These are phyloP conservation scores for Epizoanthus ramosus DNA, from an alignment of 92 coral and sea anemone species.

Conservation along the genomic window DNA sequence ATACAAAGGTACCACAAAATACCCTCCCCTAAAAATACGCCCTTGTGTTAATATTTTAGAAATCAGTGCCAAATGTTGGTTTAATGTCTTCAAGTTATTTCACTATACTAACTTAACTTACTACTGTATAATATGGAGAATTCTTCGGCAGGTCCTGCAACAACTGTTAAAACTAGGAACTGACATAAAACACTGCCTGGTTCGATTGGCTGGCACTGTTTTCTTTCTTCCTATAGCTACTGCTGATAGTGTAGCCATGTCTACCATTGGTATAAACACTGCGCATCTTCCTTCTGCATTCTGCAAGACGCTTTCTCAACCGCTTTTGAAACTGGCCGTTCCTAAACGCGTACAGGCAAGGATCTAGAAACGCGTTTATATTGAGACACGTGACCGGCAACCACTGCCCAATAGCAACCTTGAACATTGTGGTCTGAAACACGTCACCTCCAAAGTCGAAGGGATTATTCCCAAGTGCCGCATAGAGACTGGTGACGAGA, in stretches of 20 bases:
- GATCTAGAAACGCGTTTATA: slow-evolving; percentile 76
- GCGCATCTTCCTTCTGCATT: background rate
- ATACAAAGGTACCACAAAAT: too few species aligned
- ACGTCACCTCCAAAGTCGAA: slow-evolving; percentile 76
- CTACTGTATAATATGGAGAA: too few species aligned
- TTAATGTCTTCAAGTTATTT: too few species aligned
- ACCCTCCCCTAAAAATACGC: too few species aligned
- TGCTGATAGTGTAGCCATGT: background rate
- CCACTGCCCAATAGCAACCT: slow-evolving; percentile 82
- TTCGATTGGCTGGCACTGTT: background rate
- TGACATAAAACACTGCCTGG: background rate
- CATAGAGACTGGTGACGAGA: slow-evolving; percentile 57
- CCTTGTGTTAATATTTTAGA: too few species aligned
- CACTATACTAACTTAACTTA: too few species aligned
- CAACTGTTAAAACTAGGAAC: background rate
- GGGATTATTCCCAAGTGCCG: slow-evolving; percentile 61
- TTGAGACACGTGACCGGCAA: slow-evolving; percentile 82
- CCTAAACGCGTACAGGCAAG: slow-evolving; percentile 72
- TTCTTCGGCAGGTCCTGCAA: too few species aligned
- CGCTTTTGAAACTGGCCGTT: slow-evolving; percentile 67
- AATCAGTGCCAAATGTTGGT: too few species aligned
- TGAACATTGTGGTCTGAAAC: slow-evolving; percentile 69
- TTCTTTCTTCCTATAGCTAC: background rate
- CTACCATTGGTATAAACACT: background rate
- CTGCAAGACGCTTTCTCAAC: slow-evolving; percentile 15